A percentile compares a stretch with the other conserved stretches of the same genome.
phyloP scores from a whole-genome alignment of 2,113 vertebrate genomes.

The Platanista minor region DNA sequence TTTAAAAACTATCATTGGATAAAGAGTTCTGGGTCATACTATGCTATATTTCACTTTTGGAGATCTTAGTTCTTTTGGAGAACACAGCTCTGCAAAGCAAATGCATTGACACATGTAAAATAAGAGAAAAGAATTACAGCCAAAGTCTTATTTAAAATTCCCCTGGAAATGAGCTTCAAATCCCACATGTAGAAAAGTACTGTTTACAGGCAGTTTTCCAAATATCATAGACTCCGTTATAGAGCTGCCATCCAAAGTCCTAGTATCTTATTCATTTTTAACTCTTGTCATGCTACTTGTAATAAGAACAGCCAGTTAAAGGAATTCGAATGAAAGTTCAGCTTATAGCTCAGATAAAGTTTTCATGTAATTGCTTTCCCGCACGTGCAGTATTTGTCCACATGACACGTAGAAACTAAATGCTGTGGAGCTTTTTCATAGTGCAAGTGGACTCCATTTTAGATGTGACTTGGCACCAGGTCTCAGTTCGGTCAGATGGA shows the following conservation, averaged over 20 bases:
- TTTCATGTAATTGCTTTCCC: not conserved
- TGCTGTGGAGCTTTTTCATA: not conserved
- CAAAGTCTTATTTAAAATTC: not conserved
- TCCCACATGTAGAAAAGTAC: not conserved
- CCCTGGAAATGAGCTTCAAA: not conserved
- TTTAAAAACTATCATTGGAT: not conserved
- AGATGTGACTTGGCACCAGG: not conserved
- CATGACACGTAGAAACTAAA: not conserved
- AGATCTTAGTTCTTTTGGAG: not conserved
- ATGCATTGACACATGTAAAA: not conserved
- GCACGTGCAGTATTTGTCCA: not conserved
- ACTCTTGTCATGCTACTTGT: not conserved
- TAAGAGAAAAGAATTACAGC: not conserved
- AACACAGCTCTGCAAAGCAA: not conserved
- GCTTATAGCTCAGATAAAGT: not conserved
- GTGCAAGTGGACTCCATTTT: not conserved
- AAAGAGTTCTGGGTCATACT: not conserved
- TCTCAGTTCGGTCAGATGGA: constrained; percentile 44
- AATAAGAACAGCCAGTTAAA: constrained; percentile 20
- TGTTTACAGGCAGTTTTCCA: not conserved
- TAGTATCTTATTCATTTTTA: not conserved
- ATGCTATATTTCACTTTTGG: not conserved
- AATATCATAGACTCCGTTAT: not conserved
- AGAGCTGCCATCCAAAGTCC: not conserved
- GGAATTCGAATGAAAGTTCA: not conserved